phyloP scores from a whole-genome alignment of 2,113 vertebrate genomes.

The Orthochromis indermauri region DNA sequence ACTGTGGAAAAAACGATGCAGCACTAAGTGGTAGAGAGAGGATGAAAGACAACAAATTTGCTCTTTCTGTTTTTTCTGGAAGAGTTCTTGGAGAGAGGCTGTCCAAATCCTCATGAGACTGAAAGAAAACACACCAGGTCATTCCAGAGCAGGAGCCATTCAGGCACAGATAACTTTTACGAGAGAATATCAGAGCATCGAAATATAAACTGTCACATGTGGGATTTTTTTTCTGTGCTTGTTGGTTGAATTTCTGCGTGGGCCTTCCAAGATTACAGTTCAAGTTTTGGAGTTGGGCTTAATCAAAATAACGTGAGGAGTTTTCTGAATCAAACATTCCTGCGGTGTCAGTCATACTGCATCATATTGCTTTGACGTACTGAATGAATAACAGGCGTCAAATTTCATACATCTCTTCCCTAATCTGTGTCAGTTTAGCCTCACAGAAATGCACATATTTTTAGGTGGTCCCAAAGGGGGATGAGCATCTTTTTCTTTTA shows the following conservation, averaged over 20 bases:
- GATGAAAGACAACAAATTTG: background rate
- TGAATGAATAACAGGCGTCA: background rate
- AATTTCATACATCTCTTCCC: background rate
- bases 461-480: background rate
- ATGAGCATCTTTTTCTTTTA: background rate
- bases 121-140: conserved; percentile 6
- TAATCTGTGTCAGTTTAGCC: background rate
- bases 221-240: background rate
- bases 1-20: background rate
- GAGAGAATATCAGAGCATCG: background rate
- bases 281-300: background rate
- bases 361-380: background rate
- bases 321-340: background rate
- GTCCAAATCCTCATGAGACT: conserved; percentile 17
- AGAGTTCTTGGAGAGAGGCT: background rate
- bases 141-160: background rate
- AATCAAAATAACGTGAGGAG: background rate
- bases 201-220: background rate
- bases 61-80: conserved; percentile 1
- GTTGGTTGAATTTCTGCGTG: background rate
- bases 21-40: background rate
- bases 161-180: background rate
- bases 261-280: background rate
- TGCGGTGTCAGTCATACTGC: background rate
- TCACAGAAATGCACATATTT: background rate